Evolutionary conservation across 2,113 vertebrate species (phyloP), one percentile per base, ranked within the genome.

Genomic region (Catharus fuscescens): DNA sequence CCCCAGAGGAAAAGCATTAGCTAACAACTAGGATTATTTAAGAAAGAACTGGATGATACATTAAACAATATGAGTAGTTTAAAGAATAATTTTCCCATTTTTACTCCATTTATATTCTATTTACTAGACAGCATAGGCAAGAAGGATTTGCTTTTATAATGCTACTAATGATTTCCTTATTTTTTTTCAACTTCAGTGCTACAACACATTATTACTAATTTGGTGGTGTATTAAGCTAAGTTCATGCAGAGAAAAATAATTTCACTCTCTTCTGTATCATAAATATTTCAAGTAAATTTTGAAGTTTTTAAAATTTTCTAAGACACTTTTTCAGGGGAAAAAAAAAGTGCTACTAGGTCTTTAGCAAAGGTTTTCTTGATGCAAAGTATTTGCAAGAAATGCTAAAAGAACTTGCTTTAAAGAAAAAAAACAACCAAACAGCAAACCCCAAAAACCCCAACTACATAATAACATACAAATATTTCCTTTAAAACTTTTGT

Each of bases 271-370:
- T 83, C 59, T 80, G n/a, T 12, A 42, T 47, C 29, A 7, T 12
- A 90, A 76, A 17, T 26, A 67, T 83, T 80, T 77, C 23, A 67
- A 56, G 5, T 38, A 65, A 66, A 31, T 77, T 19, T 34, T 62
- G 9, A 85, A 38, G 3, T 1, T 6, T 57, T 59, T 19, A 17
- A 29, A 3, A 14, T 19, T 38, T 60, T 23, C 47, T 23, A 10
- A 53, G 25, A 12, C 1, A 1, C 42, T 24, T n/a, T 64, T n/a
- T 20, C 9, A 3, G 13, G 40, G 5, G 38, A 38, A 1, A 23
- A n/a, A 36, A 36, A 31, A 20, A 9, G 3, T 12, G 2, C 16
- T 32, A 10, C 10, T 56, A 31, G 8, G 10, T 32, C n/a, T 83
- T 91, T 18, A 86, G 18, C 29, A 83, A 88, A 90, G 9, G 2